Evolutionary conservation across 1,140 invertebrate species (phyloP).

Genomic region (Stegodyphus mimosarum): DNA sequence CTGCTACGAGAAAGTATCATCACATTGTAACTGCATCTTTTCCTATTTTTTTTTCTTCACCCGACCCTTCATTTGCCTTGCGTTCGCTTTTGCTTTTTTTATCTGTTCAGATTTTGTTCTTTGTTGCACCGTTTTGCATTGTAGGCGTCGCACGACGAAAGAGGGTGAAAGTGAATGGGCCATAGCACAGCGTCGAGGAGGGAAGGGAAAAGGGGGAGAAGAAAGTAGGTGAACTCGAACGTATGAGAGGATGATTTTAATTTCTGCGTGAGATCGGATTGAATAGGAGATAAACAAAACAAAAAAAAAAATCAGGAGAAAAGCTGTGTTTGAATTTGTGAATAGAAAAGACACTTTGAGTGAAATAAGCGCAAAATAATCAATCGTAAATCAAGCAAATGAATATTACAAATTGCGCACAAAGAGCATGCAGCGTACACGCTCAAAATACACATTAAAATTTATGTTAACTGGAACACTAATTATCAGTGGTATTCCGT

Average conservation of each 20-base stretch:
- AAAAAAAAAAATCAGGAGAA: neutral
- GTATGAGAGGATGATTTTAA: neutral
- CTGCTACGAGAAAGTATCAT: neutral
- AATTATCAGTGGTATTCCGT: too few species aligned
- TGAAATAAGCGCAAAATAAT: too few species aligned
- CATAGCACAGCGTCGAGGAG: neutral
- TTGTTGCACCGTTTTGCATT: slow-evolving; percentile 17
- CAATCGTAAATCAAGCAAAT: too few species aligned
- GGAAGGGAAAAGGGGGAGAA: slow-evolving; percentile 2
- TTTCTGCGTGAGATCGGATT: too few species aligned
- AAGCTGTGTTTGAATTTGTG: too few species aligned
- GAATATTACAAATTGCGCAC: too few species aligned
- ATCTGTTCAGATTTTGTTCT: neutral
- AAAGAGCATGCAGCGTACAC: too few species aligned
- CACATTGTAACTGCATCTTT: slow-evolving; percentile 12
- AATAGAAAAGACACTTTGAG: too few species aligned
- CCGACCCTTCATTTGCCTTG: slow-evolving; percentile 4
- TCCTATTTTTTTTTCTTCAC: slow-evolving; percentile 8
- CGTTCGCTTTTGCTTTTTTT: neutral
- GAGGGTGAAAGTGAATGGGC: neutral
- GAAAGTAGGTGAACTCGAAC: neutral
- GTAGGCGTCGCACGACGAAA: slow-evolving; percentile 1
- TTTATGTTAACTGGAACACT: too few species aligned
- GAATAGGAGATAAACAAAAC: neutral
- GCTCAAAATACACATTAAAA: too few species aligned